Percentiles rank a stretch among this genome's conserved stretches.
Evolutionary conservation across 2,113 vertebrate genomes (phyloP).

Genomic region (Strix aluco): DNA sequence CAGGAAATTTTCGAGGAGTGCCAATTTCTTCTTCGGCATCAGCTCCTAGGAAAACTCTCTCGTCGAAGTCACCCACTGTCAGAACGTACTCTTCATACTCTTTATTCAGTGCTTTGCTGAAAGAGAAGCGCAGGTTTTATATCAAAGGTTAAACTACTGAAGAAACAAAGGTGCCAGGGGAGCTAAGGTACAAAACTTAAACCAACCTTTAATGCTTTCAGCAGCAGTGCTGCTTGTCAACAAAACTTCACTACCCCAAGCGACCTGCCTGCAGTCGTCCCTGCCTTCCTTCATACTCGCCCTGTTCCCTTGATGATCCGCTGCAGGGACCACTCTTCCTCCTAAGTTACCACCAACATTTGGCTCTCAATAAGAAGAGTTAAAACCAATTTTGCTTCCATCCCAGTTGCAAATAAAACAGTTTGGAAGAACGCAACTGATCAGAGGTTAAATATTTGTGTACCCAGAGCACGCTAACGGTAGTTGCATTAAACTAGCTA

Average conservation of each 20-base stretch:
- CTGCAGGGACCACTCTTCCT: background rate
- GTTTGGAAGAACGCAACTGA: background rate
- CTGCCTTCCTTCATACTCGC: fast-evolving
- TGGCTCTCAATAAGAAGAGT: background rate
- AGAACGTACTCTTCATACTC: conserved; percentile 97
- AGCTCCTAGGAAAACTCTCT: conserved; percentile 93
- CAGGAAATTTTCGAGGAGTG: conserved; percentile 82
- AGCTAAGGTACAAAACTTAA: background rate
- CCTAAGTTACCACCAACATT: background rate
- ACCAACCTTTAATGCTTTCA: background rate
- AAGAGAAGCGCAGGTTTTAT: conserved; percentile 38
- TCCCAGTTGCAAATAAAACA: fast-evolving
- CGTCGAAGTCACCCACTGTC: conserved; percentile 95
- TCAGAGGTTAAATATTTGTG: background rate
- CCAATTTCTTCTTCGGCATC: conserved; percentile 97
- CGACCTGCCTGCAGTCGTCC: background rate
- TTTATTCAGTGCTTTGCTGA: conserved; percentile 92
- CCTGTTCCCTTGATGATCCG: fast-evolving
- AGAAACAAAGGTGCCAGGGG: background rate
- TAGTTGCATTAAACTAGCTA: fast-evolving
- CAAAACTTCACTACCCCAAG: background rate
- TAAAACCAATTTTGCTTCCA: background rate
- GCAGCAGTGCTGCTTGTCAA: background rate
- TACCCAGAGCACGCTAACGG: fast-evolving
- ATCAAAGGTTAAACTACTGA: background rate